These are phyloP conservation scores for Dendrolimus kikuchii DNA, from an alignment of 1,140 invertebrate species.

Conservation along the genomic window DNA sequence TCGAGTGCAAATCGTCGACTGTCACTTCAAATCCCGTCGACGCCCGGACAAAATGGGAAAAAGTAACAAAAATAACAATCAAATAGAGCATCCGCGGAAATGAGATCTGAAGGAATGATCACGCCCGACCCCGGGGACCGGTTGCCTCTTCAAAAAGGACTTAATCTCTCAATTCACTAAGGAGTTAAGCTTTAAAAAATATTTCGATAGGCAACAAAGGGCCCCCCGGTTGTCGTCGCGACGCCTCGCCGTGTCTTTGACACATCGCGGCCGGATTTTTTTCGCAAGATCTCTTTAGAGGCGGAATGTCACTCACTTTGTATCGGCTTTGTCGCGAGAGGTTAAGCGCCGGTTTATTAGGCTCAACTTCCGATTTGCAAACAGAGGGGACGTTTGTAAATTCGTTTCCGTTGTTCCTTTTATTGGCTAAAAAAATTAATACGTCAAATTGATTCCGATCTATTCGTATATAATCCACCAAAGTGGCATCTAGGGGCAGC, in stretches of 20 bases:
- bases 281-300: slow-evolving; percentile 61
- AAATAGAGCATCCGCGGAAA: slow-evolving; percentile 68
- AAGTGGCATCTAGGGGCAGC: slow-evolving; percentile 21
- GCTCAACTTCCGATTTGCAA: slow-evolving; percentile 57
- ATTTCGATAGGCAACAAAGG: slow-evolving; percentile 66
- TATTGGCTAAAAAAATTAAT: slow-evolving; percentile 26
- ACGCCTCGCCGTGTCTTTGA: slow-evolving; percentile 62
- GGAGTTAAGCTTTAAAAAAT: slow-evolving; percentile 71
- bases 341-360: slow-evolving; percentile 68
- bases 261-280: slow-evolving; percentile 65
- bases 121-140: slow-evolving; percentile 59
- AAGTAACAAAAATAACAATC: slow-evolving; percentile 71
- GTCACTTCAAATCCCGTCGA: slow-evolving; percentile 63
- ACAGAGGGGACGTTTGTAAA: slow-evolving; percentile 44
- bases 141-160: slow-evolving; percentile 66
- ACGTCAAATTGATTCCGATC: slow-evolving; percentile 28
- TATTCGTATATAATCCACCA: slow-evolving; percentile 26
- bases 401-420: slow-evolving; percentile 32
- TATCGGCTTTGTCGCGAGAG: slow-evolving; percentile 64
- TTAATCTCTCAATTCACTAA: slow-evolving; percentile 72
- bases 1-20: slow-evolving; percentile 65
- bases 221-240: slow-evolving; percentile 29
- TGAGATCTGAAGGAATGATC: slow-evolving; percentile 70
- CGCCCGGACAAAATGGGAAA: slow-evolving; percentile 50
- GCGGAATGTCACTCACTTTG: slow-evolving; percentile 66